Conservation (phyloP, 30 jellyfish, hydroid and myxozoan genomes). For the Morbakka virulenta region DNA sequence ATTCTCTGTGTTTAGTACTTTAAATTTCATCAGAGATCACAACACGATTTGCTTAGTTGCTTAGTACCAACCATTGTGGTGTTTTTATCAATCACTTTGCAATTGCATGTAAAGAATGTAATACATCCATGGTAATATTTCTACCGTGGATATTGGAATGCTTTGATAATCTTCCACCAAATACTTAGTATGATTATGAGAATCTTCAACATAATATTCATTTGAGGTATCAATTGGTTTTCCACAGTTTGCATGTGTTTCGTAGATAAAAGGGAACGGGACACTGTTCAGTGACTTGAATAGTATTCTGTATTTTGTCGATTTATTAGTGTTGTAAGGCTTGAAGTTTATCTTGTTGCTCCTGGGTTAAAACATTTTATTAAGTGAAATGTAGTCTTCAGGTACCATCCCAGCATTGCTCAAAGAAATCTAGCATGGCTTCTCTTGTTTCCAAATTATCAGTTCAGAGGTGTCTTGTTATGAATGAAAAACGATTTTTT, state of each 20-base stretch:
- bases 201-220: slow-evolving; percentile 15
- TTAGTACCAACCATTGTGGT: slow-evolving; percentile 44
- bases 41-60: slow-evolving; percentile 28
- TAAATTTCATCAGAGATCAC: slow-evolving; percentile 21
- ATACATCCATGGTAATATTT: slow-evolving; percentile 42
- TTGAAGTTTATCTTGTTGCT: slow-evolving; percentile 43
- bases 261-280: slow-evolving; percentile 4
- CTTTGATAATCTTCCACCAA: not conserved
- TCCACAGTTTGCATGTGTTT: too few relatives aligned
- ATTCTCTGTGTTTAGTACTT: slow-evolving; percentile 4
- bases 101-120: slow-evolving; percentile 18
- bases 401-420: too few relatives aligned
- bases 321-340: slow-evolving; percentile 38
- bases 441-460: too few relatives aligned
- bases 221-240: slow-evolving; percentile 20
- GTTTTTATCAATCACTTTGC: slow-evolving; percentile 21
- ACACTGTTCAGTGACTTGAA: slow-evolving; percentile 42
- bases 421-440: too few relatives aligned
- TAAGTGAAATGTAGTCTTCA: too few relatives aligned
- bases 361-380: slow-evolving; percentile 23
- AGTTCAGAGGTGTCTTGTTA: too few relatives aligned
- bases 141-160: not conserved
- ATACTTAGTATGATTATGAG: slow-evolving; percentile 5
- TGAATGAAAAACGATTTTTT: too few relatives aligned
- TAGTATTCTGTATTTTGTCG: slow-evolving; percentile 42